Base-by-base conservation (phyloP, 1,140 invertebrate genomes). In the Drosophila equinoxialis region DNA sequence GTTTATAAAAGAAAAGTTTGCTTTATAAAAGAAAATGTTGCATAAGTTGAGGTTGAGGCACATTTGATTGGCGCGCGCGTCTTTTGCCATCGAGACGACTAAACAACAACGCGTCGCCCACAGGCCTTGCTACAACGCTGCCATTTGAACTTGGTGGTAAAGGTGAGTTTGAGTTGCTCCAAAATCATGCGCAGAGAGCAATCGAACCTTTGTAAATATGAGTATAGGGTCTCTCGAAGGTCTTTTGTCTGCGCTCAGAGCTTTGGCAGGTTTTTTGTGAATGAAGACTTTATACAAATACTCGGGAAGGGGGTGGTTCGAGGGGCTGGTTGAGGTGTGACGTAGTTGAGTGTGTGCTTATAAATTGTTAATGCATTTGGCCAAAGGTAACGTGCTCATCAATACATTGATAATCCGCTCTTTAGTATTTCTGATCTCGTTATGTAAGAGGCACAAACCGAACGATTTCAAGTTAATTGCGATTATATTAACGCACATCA, bases 61-160 rank as follows among this genome's bases (percentile, higher is more conserved):
- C 76, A 90, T 90, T 86, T 85, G 85, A 90, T 90, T 85, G 86
- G 86, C 85, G 85, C 85, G 85, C 85, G 81, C 84, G 73, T 79
- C 71, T 74, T 68, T 87, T 82, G 83, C 71, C 83, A 76, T 87
- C 83, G 76, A 64, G 63, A 67, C 76, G 76, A 60, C 70, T 71
- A 71, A 62, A 77, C 23, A 30, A 57, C 35, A 26, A 66, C 55
- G 35, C 61, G 65, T 60, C 61, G n/a, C 48, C 57, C 39, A 57
- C 39, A 26, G 45, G 54, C 51, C 33, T 35, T 14, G 45, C 60
- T 59, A 82, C 51, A 74, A 74, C 68, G 74, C 71, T 73, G 81
- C 75, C 70, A 79, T 81, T 79, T 85, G 81, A 81, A 90, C 81
- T 85, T 90, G 86, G 74, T 77, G 68, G 62, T 57, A 68, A 84